These are phyloP conservation scores for Drosophila tristis DNA, from an alignment of 1,140 invertebrate species.

Conservation along the genomic window DNA sequence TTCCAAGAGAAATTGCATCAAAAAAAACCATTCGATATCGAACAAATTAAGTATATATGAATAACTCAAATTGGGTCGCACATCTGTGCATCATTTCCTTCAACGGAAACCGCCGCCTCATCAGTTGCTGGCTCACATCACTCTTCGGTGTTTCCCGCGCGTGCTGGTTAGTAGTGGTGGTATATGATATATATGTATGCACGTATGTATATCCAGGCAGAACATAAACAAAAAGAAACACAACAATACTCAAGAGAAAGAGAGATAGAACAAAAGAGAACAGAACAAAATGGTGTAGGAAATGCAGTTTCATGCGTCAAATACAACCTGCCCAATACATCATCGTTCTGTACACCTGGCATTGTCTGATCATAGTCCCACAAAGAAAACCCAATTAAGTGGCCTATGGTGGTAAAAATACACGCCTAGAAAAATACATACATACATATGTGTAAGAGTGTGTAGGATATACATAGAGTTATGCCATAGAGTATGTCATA, in stretches of 20 bases:
- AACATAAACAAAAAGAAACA: slow-evolving; percentile 22
- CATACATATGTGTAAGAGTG: slow-evolving; percentile 34
- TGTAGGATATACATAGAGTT: slow-evolving; percentile 22
- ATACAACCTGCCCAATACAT: slow-evolving; percentile 91
- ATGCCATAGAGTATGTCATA: too few relatives aligned
- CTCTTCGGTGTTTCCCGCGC: slow-evolving; percentile 14
- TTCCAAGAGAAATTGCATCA: too few relatives aligned
- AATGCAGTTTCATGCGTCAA: slow-evolving; percentile 61
- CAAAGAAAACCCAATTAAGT: slow-evolving; percentile 89
- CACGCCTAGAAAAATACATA: slow-evolving; percentile 87
- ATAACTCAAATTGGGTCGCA: slow-evolving; percentile 10
- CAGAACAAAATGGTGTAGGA: slow-evolving; percentile 17
- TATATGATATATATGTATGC: neutral
- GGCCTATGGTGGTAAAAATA: slow-evolving; percentile 89
- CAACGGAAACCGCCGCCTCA: slow-evolving; percentile 12
- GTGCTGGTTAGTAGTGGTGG: slow-evolving; percentile 38
- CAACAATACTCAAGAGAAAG: slow-evolving; percentile 1
- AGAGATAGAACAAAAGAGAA: slow-evolving; percentile 2
- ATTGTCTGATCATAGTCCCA: slow-evolving; percentile 95
- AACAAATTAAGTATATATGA: neutral
- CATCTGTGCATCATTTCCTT: slow-evolving; percentile 6
- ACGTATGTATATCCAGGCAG: slow-evolving; percentile 9
- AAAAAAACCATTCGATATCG: too few relatives aligned
- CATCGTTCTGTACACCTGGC: slow-evolving; percentile 90
- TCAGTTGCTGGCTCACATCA: slow-evolving; percentile 20